Base-by-base conservation (phyloP, 2,888 invertebrate genomes). In the Thecocarcelia acutangulata region DNA sequence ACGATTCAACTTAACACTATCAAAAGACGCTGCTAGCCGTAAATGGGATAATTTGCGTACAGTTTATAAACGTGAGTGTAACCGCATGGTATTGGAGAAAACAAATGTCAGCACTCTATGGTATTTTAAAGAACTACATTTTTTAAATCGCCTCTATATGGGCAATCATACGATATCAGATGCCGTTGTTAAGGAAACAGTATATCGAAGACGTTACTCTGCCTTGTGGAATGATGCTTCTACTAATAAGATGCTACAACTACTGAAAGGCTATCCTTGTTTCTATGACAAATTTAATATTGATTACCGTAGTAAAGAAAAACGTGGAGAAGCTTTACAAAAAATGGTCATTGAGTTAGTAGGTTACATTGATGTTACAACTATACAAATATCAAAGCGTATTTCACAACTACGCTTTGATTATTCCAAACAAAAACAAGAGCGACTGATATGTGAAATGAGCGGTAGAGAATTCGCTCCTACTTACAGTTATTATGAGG, bases 21-120 rank as follows among this genome's bases (percentile, higher is more conserved):
- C 89, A 44, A 88, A 87, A 74, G 89, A 89, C 81, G 89, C 89
- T 24, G 87, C 89, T 44, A 89, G 89, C 11, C 86, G 89, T 0
- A 89, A 89, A 76, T 89, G 89, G 89, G 89, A 89, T 58, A 89
- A 89, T 84, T 85, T 89, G 59, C 87, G 89, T 8, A 89, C 89
- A 8, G 89, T 89, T 2, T 89, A 89, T 80, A 89, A 89, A 69
- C 87, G 89, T n/a, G 89, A 89, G 81, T 89, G 89, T 69, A 89
- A 89, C 86, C 89, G 89, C 5, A 89, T 89, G 89, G 85, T 89
- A 0, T 83, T 88, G 52, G 89, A 89, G 48, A 87, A 88, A 75
- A 89, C 89, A 6, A 89, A 89, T 69, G 85, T 89, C 8, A 89
- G 89, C 80, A 88, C 89, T 2, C 79, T 89, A 33, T 89, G 89